Percentiles rank a stretch among this genome's conserved stretches.
These are phyloP conservation scores for Tetragnatha versicolor DNA, from an alignment of 1,140 invertebrate genomes.

Conservation along the genomic window DNA sequence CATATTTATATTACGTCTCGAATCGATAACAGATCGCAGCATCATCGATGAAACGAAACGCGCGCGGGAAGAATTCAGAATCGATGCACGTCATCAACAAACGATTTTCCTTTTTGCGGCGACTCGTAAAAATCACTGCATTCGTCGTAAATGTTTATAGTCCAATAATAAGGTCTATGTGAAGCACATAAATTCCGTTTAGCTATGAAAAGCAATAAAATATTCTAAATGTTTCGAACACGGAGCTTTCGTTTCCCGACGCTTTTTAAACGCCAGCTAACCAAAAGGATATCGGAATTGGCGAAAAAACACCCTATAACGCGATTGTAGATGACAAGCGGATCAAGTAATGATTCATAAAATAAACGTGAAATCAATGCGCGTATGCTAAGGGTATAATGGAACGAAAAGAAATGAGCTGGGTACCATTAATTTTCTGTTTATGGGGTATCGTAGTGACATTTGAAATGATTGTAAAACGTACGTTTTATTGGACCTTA, in stretches of 20 bases:
- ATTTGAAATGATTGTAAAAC: no score
- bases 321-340: conserved; percentile 7
- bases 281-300: conserved; percentile 1
- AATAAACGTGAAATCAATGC: conserved; percentile 23
- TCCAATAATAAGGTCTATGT: background rate
- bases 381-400: no score
- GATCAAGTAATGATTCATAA: conserved; percentile 26
- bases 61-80: conserved; percentile 27
- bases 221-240: conserved; percentile 11
- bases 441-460: no score
- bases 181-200: conserved; percentile 32
- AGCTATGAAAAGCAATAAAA: conserved; percentile 31
- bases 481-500: no score
- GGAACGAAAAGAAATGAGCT: no score
- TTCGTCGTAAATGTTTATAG: conserved; percentile 35
- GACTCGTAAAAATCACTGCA: conserved; percentile 28
- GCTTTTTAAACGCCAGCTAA: background rate
- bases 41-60: background rate
- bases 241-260: background rate
- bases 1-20: conserved; percentile 1
- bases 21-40: conserved; percentile 21
- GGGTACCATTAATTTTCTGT: no score
- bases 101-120: conserved; percentile 21
- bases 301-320: background rate
- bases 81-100: conserved; percentile 23